Base-by-base conservation (phyloP, 2,888 invertebrate genomes). In the Dryococelus australis region DNA sequence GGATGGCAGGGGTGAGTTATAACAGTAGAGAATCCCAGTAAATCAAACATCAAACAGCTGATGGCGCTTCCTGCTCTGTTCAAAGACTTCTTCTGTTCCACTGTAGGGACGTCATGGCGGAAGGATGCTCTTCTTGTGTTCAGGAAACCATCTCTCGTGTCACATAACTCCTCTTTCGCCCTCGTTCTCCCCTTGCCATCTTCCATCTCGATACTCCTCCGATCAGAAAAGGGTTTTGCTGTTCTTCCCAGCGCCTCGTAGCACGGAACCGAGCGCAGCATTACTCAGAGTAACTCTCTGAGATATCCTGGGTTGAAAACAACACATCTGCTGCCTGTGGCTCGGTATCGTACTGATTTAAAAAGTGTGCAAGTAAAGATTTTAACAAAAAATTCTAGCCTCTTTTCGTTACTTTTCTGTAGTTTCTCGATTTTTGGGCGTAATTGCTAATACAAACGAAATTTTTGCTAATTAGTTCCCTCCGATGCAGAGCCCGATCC, bases 71-170 rank as follows among this genome's bases (percentile, higher is more conserved):
- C 65, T 65, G 65, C 65, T 65, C 20, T n/a, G 24, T 65, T 24
- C 65, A 24, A 65, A 65, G 65, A 65, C n/a, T 8, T 65, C 16
- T 65, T 65, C 65, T 65, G 65, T n/a, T 65, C 65, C 65, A 16
- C 65, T 65, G 65, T 12, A 65, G 65, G 20, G 65, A 65, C 20
- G 65, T 20, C 6, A n/a, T 20, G 65, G 20, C 65, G 65, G 65
- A 65, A 65, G 65, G 65, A 65, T 65, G 24, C n/a, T 65, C 65
- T 35, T 65, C 65, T 65, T 24, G 65, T 16, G 65, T 65, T 65
- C 65, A 65, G 65, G 65, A 65, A 65, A 24, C n/a, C 65, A 65
- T 65, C 65, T 65, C 65, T n/a, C 65, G 65, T 65, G 65, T 65
- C 65, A 65, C 10, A 65, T 65, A 65, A 65, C 65, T 65, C n/a